phyloP scores from a whole-genome alignment of 1,140 invertebrate species.

The Phymastichus coffea region DNA sequence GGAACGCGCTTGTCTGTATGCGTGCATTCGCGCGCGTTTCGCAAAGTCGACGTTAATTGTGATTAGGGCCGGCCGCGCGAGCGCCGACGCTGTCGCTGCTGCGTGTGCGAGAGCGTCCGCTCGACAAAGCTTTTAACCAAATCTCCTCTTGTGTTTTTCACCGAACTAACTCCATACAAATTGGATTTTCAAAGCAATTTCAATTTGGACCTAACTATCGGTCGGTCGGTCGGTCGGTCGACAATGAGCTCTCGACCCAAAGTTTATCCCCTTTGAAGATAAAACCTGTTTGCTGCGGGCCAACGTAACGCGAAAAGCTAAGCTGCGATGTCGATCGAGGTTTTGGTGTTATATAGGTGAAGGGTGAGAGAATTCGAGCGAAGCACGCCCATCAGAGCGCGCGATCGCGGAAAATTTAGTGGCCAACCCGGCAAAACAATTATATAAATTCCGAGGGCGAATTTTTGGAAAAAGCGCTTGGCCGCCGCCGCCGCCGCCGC shows the following conservation, averaged over 20 bases:
- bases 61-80: conserved; percentile 13
- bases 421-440: conserved; percentile 53
- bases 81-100: not conserved
- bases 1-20: not conserved
- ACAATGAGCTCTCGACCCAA: too few relatives aligned
- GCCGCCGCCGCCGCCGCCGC: too few relatives aligned
- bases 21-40: conserved; percentile 2
- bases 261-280: too few relatives aligned
- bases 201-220: too few relatives aligned
- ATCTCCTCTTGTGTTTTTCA: not conserved
- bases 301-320: not conserved
- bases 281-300: too few relatives aligned
- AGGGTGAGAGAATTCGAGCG: conserved; percentile 43
- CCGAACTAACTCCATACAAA: too few relatives aligned
- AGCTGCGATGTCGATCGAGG: conserved; percentile 37
- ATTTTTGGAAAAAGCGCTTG: conserved; percentile 52
- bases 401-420: conserved; percentile 44
- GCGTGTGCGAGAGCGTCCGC: too few relatives aligned
- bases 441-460: conserved; percentile 53
- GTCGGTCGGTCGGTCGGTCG: too few relatives aligned
- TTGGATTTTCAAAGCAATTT: too few relatives aligned
- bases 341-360: too few relatives aligned
- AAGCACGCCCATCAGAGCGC: conserved; percentile 40
- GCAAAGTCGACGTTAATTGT: conserved; percentile 29
- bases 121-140: too few relatives aligned